A percentile compares a stretch with the other conserved stretches of the same genome.
Evolutionary conservation across 2,888 invertebrate genomes (phyloP).

Genomic region (Mystacides longicornis): DNA sequence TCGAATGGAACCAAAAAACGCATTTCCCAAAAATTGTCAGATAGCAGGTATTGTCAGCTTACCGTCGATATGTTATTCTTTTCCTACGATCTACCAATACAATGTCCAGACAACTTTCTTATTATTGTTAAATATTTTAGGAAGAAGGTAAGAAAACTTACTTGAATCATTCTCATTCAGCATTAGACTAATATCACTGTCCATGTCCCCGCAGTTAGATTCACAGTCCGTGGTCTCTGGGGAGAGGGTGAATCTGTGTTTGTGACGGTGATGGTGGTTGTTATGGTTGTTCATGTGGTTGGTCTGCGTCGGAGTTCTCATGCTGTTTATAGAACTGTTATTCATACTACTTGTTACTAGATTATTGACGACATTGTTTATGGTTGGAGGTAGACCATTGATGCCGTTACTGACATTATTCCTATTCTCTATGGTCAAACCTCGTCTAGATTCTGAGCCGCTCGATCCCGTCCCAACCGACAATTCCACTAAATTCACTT

Average conservation of each 20-base stretch:
- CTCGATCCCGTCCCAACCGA: conserved; percentile 56
- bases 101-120: no score
- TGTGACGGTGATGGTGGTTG: conserved; percentile 9
- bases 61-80: no score
- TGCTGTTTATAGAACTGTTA: background rate
- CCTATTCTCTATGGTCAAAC: conserved; percentile 2
- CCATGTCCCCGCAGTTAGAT: conserved; percentile 78
- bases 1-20: no score
- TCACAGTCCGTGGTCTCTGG: conserved; percentile 92
- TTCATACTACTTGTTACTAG: background rate
- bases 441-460: conserved; percentile 32
- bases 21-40: no score
- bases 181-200: conserved; percentile 75
- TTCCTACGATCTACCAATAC: no score
- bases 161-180: conserved; percentile 60
- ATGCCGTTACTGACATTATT: background rate
- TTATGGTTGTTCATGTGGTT: background rate
- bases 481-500: conserved; percentile 52
- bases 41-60: no score
- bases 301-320: background rate
- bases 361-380: background rate
- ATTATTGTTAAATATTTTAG: no score
- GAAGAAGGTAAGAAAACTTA: no score
- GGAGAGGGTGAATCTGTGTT: conserved; percentile 80
- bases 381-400: background rate